Evolutionary conservation across 1,140 invertebrate genomes (phyloP), one percentile per base, ranked within the genome.

Genomic region (Sarcophaga peregrina): DNA sequence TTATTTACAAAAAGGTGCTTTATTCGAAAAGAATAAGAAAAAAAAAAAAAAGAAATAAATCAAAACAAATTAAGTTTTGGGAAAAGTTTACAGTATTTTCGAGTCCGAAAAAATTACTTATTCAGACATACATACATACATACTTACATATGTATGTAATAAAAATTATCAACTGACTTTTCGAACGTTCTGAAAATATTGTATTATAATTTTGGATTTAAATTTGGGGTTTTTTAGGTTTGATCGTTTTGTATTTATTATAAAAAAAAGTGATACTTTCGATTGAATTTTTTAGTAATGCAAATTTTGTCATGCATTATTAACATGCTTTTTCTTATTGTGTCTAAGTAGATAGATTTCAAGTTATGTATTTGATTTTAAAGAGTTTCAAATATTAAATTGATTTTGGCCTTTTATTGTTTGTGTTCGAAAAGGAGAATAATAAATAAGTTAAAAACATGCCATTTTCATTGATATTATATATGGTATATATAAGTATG

Each of bases 1-100:
- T n/a, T 78, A 45, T 78, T 78, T 78, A 78, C 47, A 76, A 20
- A 78, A 10, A 78, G 62, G 75, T 78, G 75, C 75, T 50, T n/a
- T 68, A 68, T 68, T 78, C 10, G n/a, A 45, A 52, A 52, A 78
- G 7, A 11, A 78, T 50, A 50, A 46, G 20, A 75, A 45, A 13
- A 11, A n/a, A 48, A 76, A 76, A 76, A 74, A 46, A 46, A 8
- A 47, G 48, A 76, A 15, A 45, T 47, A 13, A 11, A 45, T 75
- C n/a, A n/a, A 72, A 9, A 72, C 17, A 17, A 72, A 25, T 72
- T 72, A 20, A 25, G 62, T 76, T 76, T 46, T 25, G 73, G 73
- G 37, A 37, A 48, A 17, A 48, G 47, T 76, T 76, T 76, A 47
- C 54, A 76, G 45, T 47, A 76, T 76, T 76, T 47, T 25, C 37